Base-by-base conservation (phyloP, 2,797 vertebrate genomes). In the Streptopelia turtur region DNA sequence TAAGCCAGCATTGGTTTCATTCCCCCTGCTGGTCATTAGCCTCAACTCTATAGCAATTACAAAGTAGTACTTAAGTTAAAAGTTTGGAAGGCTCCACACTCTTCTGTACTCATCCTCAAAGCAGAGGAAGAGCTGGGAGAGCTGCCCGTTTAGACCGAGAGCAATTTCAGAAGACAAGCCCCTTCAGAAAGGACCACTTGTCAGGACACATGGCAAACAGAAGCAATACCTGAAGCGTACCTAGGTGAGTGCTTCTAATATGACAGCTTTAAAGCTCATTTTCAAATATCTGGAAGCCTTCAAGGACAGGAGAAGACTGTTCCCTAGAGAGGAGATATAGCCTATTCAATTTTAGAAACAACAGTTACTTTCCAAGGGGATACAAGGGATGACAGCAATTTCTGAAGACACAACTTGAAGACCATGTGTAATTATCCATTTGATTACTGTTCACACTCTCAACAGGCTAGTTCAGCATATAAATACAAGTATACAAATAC, bases 71-170 rank as follows among this genome's bases (percentile, higher is more conserved):
- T 64, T 55, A 39, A 16, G 37, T n/a, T 47, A 59, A 20, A 23
- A 13, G 10, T 47, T 49, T 55, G 72, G 86, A 90, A 77, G 56
- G 17, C 47, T 74, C 69, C 33, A 1, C 1, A 0, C 35, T 47
- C 53, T 59, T 39, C 71, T 41, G n/a, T 13, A 37, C 22, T 50
- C 21, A 35, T 30, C 28, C 45, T 31, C 7, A 70, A 45, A 59
- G 65, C 30, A 74, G 56, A 80, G 60, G 69, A 37, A 28, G 13
- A 61, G 7, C 5, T 4, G 9, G n/a, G 13, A 89, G 33, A 47
- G 16, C 14, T 65, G n/a, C n/a, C 53, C 1, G 0, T 1, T 18
- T 53, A 71, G 57, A 16, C 61, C 43, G 30, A 77, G 16, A 47
- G 33, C 10, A 41, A 69, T 56, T 60, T 45, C 60, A 66, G 25